Evolutionary conservation across 2,888 invertebrate species (phyloP).

Genomic region (Leptopilina drosophilae): DNA sequence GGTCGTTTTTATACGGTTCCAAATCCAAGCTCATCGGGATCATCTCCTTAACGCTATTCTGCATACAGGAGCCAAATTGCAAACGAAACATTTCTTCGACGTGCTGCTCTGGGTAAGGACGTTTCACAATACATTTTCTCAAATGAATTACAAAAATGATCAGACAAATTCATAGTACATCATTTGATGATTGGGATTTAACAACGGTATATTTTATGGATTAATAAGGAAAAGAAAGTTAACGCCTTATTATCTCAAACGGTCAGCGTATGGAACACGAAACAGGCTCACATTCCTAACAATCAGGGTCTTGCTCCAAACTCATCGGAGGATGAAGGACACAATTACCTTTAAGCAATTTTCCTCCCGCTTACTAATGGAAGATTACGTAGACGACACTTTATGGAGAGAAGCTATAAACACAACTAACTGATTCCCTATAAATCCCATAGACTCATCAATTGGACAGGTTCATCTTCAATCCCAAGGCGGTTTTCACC

Average conservation of each 20-base stretch:
- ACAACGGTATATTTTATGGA: neutral
- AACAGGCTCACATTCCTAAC: neutral
- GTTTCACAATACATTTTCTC: neutral
- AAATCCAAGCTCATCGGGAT: neutral
- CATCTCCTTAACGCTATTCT: neutral
- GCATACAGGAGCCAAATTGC: neutral
- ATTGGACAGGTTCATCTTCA: conserved; percentile 34
- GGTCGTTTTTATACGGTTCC: neutral
- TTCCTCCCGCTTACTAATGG: conserved; percentile 32
- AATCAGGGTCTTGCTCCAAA: neutral
- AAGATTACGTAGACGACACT: conserved; percentile 44
- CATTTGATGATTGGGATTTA: neutral
- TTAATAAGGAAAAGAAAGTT: neutral
- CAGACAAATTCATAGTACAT: neutral
- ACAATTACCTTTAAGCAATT: conserved; percentile 17
- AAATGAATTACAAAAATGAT: neutral
- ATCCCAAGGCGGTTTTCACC: conserved; percentile 33
- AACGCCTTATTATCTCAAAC: neutral
- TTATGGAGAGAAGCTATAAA: neutral
- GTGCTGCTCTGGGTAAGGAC: neutral
- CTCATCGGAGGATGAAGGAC: neutral
- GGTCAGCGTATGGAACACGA: neutral
- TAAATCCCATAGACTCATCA: conserved; percentile 41
- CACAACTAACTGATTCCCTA: neutral
- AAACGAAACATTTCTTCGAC: neutral